Base-by-base conservation (phyloP, 2,888 invertebrate genomes). In the Pharmacophagus antenor region DNA sequence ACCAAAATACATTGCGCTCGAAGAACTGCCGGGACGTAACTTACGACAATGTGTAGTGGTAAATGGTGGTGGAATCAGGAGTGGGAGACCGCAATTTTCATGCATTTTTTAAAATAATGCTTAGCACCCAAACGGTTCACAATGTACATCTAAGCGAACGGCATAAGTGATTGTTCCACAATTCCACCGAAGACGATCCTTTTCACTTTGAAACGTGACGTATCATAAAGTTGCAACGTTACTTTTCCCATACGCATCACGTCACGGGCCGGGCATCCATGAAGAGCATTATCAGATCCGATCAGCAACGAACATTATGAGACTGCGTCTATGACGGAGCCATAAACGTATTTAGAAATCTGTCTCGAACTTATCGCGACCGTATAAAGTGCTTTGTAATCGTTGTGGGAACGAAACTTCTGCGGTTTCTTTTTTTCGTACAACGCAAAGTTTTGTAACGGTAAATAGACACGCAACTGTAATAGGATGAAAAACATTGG, bases 121-220 rank as follows among this genome's bases (percentile, higher is more conserved):
- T 15, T 10, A 10, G 12, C 15, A 15, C 15, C 1, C 10, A 12
- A 1, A 31, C 15, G 12, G 31, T 10, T 12, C 17, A 23, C 7
- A 15, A 23, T 15, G n/a, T 23, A 25, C 4, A 48, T 8, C 27
- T 44, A n/a, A n/a, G n/a, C n/a, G n/a, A n/a, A n/a, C n/a, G n/a
- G n/a, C 21, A 27, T 17, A 53, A 25, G 25, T 17, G 23, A 18
- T 18, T 41, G n/a, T 15, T 44, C 18, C 12, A 18, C 23, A 47
- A 47, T 31, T 52, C 47, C 27, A 31, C 23, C 20, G 3, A 20
- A 21, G 27, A 17, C n/a, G 22, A 12, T 48, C 37, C n/a, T 53
- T 54, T 59, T 48, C 59, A 54, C 59, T 49, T 42, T 57, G 18
- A 46, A 57, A 56, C 37, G 37, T 58, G 50, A 58, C 55, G 47